Evolutionary conservation across 1,140 invertebrate species (phyloP).

Genomic region (Ditylenchus dipsaci): DNA sequence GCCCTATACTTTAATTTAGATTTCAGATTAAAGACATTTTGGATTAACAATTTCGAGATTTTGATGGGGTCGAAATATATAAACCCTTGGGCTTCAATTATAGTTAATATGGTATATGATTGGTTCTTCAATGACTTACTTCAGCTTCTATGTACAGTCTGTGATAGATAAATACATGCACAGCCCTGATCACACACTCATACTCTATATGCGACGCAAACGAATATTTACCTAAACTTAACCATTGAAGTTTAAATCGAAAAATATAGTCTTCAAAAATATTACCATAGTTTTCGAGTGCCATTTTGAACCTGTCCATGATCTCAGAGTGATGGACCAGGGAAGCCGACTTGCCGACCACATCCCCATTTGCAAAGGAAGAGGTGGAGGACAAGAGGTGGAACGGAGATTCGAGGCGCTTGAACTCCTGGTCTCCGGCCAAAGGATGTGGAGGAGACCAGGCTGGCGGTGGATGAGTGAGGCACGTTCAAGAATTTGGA

Average conservation of each 20-base stretch:
- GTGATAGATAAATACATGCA: constrained; percentile 34
- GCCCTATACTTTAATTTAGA: too few relatives aligned
- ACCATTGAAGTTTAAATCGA: not conserved
- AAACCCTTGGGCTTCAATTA: too few relatives aligned
- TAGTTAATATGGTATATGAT: too few relatives aligned
- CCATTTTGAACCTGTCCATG: constrained; percentile 38
- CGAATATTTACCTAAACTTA: constrained; percentile 49
- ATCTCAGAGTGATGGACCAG: constrained; percentile 37
- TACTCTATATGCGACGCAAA: constrained; percentile 51
- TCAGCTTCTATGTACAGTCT: constrained; percentile 48
- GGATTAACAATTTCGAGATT: too few relatives aligned
- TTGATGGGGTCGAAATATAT: too few relatives aligned
- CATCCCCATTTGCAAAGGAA: not conserved
- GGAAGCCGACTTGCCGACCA: not conserved
- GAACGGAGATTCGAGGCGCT: not conserved
- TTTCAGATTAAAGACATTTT: too few relatives aligned
- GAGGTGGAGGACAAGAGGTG: not conserved
- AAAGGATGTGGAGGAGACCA: not conserved
- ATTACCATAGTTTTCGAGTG: constrained; percentile 29
- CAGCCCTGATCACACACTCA: constrained; percentile 51
- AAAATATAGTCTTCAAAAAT: not conserved
- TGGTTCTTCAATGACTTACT: not conserved
- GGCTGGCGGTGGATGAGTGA: not conserved
- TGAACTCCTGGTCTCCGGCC: not conserved
- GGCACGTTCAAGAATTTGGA: not conserved